Conservation (phyloP, 2,113 vertebrate species). For the Recurvirostra avosetta region DNA sequence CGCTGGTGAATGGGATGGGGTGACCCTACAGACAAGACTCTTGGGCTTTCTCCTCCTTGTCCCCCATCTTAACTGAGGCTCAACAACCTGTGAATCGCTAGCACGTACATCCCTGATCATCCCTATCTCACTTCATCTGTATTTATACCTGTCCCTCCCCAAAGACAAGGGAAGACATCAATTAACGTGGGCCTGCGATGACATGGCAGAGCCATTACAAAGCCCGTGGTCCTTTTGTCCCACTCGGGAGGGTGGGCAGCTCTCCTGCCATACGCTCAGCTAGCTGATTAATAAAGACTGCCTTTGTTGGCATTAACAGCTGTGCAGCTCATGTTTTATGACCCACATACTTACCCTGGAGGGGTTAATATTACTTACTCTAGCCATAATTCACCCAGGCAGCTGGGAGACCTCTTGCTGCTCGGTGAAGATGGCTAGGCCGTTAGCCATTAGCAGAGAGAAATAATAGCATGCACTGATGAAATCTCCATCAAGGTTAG, state of each 20-base stretch:
- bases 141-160: background rate
- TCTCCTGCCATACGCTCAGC: constrained; percentile 9
- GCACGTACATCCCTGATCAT: background rate
- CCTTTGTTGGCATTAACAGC: constrained; percentile 60
- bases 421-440: constrained; percentile 40
- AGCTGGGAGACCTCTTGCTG: constrained; percentile 62
- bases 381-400: constrained; percentile 65
- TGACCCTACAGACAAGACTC: background rate
- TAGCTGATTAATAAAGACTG: constrained; percentile 54
- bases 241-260: background rate
- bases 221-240: constrained; percentile 14
- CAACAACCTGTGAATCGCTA: background rate
- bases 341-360: constrained; percentile 40
- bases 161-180: background rate
- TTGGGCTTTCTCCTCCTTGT: background rate
- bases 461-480: constrained; percentile 39
- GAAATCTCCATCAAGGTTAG: constrained; percentile 43
- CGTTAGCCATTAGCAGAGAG: constrained; percentile 26
- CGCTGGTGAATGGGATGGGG: background rate
- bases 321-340: constrained; percentile 51
- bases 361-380: constrained; percentile 69
- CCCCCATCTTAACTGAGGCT: background rate
- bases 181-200: background rate
- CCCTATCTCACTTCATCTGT: background rate
- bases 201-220: background rate